These are phyloP conservation scores for Chiroxiphia lanceolata DNA, from an alignment of 2,797 vertebrate species.

Conservation along the genomic window DNA sequence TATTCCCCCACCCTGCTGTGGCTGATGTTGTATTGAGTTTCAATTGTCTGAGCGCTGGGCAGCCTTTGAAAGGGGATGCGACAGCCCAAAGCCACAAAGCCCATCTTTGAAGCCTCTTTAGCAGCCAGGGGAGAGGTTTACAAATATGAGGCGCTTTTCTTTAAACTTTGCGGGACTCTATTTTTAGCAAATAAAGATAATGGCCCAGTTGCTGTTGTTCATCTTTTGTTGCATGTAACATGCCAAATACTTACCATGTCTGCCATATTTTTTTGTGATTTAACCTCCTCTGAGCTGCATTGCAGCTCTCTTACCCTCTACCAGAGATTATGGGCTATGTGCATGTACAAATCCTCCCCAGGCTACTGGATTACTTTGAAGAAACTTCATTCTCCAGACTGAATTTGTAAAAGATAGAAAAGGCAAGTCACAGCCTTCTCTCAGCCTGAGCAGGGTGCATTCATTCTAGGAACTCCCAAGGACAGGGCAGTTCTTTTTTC, in stretches of 20 bases:
- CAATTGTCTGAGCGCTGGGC: conserved; percentile 41
- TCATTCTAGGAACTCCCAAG: not conserved
- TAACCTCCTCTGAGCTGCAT: conserved; percentile 8
- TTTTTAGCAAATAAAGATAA: conserved; percentile 71
- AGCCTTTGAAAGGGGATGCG: conserved; percentile 33
- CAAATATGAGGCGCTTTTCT: conserved; percentile 48
- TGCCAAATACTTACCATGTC: conserved; percentile 67
- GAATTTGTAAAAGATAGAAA: not conserved
- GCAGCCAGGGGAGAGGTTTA: conserved; percentile 31
- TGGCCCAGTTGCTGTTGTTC: conserved; percentile 70
- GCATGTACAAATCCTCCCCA: not conserved
- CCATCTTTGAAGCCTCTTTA: conserved; percentile 29
- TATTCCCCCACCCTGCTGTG: not conserved
- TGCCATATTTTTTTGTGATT: conserved; percentile 61
- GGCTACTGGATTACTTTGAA: not conserved
- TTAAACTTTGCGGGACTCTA: conserved; percentile 46
- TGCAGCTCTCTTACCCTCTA: not conserved
- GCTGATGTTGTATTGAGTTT: conserved; percentile 29
- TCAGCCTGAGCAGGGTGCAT: not conserved
- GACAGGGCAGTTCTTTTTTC: not conserved
- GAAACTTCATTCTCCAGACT: not conserved
- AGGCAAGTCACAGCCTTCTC: not conserved
- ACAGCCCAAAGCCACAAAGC: conserved; percentile 7
- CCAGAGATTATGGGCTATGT: conserved; percentile 7
- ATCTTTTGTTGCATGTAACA: conserved; percentile 63